phyloP scores from a whole-genome alignment of 2,797 vertebrate genomes.

The Mormyrus proboscirostris region DNA sequence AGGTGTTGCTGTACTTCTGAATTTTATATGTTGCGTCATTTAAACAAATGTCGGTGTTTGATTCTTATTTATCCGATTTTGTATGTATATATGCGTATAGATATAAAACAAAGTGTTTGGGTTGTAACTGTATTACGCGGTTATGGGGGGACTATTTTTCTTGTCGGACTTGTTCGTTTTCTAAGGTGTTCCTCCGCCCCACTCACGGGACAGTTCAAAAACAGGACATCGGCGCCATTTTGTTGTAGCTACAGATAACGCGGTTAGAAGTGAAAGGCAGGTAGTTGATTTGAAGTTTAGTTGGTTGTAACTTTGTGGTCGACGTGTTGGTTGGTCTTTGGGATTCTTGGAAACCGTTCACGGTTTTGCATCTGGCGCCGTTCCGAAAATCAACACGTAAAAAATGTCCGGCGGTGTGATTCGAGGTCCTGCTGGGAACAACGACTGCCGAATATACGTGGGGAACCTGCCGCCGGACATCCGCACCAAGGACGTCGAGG shows the following conservation, averaged over 20 bases:
- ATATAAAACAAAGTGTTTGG: neutral
- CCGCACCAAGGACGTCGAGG: constrained; percentile 94
- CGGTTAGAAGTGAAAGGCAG: constrained; percentile 32
- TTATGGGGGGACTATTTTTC: constrained; percentile 50
- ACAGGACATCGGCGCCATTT: constrained; percentile 22
- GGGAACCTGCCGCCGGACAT: constrained; percentile 95
- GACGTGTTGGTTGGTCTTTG: neutral
- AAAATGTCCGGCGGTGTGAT: constrained; percentile 81
- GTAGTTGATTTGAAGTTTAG: neutral
- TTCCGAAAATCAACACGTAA: constrained; percentile 22
- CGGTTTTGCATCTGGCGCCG: neutral
- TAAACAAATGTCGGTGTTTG: neutral
- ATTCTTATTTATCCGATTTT: neutral
- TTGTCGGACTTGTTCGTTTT: constrained; percentile 46
- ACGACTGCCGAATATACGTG: constrained; percentile 96
- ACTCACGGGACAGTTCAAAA: constrained; percentile 29
- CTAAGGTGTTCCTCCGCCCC: neutral
- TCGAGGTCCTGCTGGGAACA: constrained; percentile 87
- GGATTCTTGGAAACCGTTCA: neutral
- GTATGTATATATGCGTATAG: neutral
- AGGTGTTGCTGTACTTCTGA: neutral
- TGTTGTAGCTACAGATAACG: constrained; percentile 31
- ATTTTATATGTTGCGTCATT: neutral
- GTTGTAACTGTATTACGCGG: neutral
- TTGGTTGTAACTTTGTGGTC: neutral